A percentile compares a stretch with the other conserved stretches of the same genome.
These are phyloP conservation scores for Doris montereyensis DNA, from an alignment of 2,888 invertebrate species.

Conservation along the genomic window DNA sequence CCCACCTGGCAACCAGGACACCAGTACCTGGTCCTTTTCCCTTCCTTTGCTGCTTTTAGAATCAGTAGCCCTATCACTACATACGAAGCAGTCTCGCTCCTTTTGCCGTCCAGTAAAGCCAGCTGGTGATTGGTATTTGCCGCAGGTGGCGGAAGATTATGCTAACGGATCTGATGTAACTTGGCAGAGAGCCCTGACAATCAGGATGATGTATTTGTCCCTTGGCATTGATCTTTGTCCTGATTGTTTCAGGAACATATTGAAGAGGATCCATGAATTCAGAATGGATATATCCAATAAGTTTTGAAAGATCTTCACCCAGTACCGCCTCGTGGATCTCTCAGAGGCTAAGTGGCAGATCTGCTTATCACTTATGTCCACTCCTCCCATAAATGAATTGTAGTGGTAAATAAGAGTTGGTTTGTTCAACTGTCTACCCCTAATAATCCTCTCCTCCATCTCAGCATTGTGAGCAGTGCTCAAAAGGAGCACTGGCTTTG, in stretches of 20 bases:
- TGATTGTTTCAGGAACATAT: background rate
- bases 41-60: background rate
- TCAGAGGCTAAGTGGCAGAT: constrained; percentile 24
- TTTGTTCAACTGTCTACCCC: background rate
- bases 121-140: background rate
- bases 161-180: background rate
- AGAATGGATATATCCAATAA: constrained; percentile 22
- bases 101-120: constrained; percentile 14
- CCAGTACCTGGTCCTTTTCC: constrained; percentile 30
- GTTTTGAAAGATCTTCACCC: constrained; percentile 32
- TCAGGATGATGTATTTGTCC: background rate
- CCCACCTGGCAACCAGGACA: constrained; percentile 20
- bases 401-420: constrained; percentile 20
- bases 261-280: constrained; percentile 21
- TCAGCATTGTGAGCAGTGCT: constrained; percentile 24
- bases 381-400: constrained; percentile 34
- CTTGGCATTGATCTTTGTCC: background rate
- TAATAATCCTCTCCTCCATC: background rate
- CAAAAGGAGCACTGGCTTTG: constrained; percentile 18
- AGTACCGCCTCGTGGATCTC: constrained; percentile 25
- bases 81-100: constrained; percentile 31
- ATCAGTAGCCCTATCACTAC: constrained; percentile 2
- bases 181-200: background rate
- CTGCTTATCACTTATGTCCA: constrained; percentile 31
- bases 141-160: background rate